A percentile compares a stretch with the other conserved stretches of the same genome.
Evolutionary conservation across 1,140 invertebrate species (phyloP).

Genomic region (Caenorhabditis remanei): DNA sequence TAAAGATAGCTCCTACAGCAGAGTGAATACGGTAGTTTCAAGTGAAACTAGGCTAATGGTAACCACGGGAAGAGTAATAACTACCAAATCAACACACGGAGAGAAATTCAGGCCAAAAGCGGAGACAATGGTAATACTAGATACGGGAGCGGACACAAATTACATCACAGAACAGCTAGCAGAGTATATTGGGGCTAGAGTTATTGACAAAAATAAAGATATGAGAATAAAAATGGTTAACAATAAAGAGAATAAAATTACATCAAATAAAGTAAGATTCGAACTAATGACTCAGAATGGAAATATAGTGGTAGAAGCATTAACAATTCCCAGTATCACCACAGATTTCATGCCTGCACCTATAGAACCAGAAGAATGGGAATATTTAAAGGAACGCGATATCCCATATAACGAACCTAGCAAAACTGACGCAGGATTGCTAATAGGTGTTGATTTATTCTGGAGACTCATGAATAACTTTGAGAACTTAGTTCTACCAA

Average conservation of each 20-base stretch:
- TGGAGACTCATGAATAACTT: not conserved
- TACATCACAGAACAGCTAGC: not conserved
- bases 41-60: not conserved
- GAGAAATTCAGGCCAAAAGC: not conserved
- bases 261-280: not conserved
- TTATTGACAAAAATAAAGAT: not conserved
- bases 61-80: not conserved
- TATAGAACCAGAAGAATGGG: not conserved
- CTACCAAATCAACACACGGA: not conserved
- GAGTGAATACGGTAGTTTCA: too few relatives aligned
- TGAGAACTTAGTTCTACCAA: not conserved
- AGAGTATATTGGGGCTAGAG: not conserved
- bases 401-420: not conserved
- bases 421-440: not conserved
- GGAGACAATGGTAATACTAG: not conserved
- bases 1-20: not conserved
- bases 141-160: not conserved
- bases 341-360: not conserved
- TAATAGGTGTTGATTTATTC: not conserved
- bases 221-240: not conserved
- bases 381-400: not conserved
- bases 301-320: not conserved
- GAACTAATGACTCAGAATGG: not conserved
- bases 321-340: not conserved
- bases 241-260: not conserved